Conservation (phyloP, 2,888 invertebrate genomes). For the Megamerina dolium region DNA sequence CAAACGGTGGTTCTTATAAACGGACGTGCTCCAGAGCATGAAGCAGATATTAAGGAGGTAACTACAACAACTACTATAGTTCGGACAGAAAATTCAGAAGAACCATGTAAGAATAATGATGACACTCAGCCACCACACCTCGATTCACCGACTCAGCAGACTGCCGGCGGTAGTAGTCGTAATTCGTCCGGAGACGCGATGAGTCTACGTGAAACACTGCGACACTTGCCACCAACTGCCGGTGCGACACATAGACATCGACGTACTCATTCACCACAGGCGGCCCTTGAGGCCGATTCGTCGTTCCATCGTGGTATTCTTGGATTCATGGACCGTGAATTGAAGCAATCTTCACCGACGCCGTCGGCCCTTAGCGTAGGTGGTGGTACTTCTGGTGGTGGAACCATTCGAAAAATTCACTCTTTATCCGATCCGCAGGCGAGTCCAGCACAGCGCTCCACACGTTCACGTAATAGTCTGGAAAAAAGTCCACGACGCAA, state of each 20-base stretch:
- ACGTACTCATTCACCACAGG: slow-evolving; percentile 37
- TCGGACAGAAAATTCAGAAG: background rate
- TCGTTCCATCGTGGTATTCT: slow-evolving; percentile 47
- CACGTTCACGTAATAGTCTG: slow-evolving; percentile 46
- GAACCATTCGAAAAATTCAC: slow-evolving; percentile 42
- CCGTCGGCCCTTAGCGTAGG: slow-evolving; percentile 36
- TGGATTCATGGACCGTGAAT: slow-evolving; percentile 48
- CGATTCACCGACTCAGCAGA: slow-evolving; percentile 26
- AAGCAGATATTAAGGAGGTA: slow-evolving; percentile 13
- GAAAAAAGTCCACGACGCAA: slow-evolving; percentile 50
- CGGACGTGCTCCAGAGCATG: slow-evolving; percentile 32
- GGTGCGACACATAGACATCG: slow-evolving; percentile 27
- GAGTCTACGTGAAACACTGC: slow-evolving; percentile 43
- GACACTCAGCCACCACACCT: slow-evolving; percentile 21
- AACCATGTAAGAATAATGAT: background rate
- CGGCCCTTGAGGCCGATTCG: slow-evolving; percentile 31
- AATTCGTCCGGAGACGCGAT: slow-evolving; percentile 45
- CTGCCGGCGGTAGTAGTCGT: slow-evolving; percentile 24
- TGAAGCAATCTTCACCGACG: slow-evolving; percentile 43
- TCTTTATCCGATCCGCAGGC: slow-evolving; percentile 49
- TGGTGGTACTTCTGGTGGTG: slow-evolving; percentile 21
- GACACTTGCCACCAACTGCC: slow-evolving; percentile 37
- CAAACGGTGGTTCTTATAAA: slow-evolving; percentile 43
- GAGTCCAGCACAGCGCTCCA: slow-evolving; percentile 49
- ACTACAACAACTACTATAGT: background rate